Evolutionary conservation across 2,797 vertebrate species (phyloP).

Genomic region (Aulostomus chinensis): DNA sequence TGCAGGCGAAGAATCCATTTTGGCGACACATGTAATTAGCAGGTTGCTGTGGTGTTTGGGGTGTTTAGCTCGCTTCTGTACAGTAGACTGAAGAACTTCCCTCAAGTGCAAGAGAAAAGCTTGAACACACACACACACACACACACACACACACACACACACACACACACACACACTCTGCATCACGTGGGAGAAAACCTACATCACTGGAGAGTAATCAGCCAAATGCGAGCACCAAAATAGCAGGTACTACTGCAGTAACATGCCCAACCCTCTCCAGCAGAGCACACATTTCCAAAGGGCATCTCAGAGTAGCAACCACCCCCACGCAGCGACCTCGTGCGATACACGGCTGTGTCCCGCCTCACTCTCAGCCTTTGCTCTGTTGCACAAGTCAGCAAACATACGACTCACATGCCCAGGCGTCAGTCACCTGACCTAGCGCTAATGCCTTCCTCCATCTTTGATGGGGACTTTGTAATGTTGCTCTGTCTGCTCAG

Average conservation of each 20-base stretch:
- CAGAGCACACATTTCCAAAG: constrained; percentile 24
- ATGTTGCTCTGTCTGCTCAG: too few species aligned
- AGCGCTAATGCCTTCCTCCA: constrained; percentile 27
- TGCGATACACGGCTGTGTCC: constrained; percentile 26
- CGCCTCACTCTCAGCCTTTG: constrained; percentile 38
- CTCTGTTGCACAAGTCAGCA: constrained; percentile 43
- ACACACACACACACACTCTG: too few species aligned
- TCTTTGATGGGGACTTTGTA: too few species aligned
- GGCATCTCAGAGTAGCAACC: constrained; percentile 7
- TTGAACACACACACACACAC: too few species aligned
- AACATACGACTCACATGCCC: constrained; percentile 17
- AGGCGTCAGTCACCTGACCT: not conserved
- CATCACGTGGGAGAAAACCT: constrained; percentile 25
- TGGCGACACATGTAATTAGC: constrained; percentile 41
- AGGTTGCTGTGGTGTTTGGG: constrained; percentile 23
- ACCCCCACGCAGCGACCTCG: constrained; percentile 7
- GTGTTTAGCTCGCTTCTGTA: constrained; percentile 27
- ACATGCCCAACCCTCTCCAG: constrained; percentile 20
- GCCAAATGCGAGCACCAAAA: constrained; percentile 18
- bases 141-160: too few species aligned
- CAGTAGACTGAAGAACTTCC: constrained; percentile 24
- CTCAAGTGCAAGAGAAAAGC: constrained; percentile 12
- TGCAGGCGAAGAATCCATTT: constrained; percentile 7
- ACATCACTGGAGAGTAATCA: constrained; percentile 19
- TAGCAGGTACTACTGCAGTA: constrained; percentile 2